Conservation (phyloP, 2,888 invertebrate genomes). For the Stictocephala bisonia region DNA sequence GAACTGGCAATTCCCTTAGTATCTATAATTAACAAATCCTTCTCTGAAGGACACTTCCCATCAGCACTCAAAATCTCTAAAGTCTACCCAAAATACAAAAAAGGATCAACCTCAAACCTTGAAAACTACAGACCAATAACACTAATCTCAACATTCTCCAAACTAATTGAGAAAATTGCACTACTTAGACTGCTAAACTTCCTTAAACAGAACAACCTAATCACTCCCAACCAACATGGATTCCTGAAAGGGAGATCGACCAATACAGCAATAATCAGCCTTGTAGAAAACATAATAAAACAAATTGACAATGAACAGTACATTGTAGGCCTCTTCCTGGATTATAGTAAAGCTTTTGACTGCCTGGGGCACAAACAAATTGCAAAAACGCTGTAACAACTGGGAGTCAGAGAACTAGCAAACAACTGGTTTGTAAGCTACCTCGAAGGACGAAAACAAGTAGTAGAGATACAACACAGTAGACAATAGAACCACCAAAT, state of each 20-base stretch:
- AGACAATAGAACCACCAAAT: slow-evolving; percentile 1
- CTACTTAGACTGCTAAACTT: neutral
- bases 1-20: neutral
- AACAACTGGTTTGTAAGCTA: slow-evolving; percentile 10
- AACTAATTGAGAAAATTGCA: slow-evolving; percentile 15
- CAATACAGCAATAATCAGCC: slow-evolving; percentile 11
- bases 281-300: slow-evolving; percentile 1
- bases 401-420: neutral
- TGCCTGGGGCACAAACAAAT: neutral
- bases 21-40: neutral
- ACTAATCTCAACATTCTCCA: slow-evolving; percentile 2
- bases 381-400: neutral
- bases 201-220: neutral
- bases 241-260: neutral
- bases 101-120: neutral
- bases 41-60: neutral
- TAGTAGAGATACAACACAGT: slow-evolving; percentile 6
- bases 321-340: neutral
- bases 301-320: slow-evolving; percentile 7
- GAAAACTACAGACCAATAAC: too few relatives aligned
- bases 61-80: neutral
- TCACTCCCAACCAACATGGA: slow-evolving; percentile 13
- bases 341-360: slow-evolving; percentile 1
- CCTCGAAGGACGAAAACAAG: neutral
- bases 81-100: slow-evolving; percentile 4